A percentile compares a stretch with the other conserved stretches of the same genome.
These are phyloP conservation scores for Catocala sponsa DNA, from an alignment of 2,888 invertebrate species.

Conservation along the genomic window DNA sequence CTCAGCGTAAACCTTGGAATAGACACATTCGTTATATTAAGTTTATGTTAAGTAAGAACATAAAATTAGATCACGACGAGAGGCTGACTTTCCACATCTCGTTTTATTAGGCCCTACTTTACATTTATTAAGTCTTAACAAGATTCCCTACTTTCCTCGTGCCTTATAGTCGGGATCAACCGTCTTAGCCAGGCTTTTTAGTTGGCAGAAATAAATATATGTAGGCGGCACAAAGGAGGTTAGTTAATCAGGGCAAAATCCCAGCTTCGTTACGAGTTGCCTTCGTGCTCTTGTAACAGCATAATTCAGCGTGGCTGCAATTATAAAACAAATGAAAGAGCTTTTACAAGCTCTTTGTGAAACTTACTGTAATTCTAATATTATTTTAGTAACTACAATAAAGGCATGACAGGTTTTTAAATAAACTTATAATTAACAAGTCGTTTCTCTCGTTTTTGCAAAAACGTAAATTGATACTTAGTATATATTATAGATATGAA, in stretches of 20 bases:
- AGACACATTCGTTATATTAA: neutral
- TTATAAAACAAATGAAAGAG: neutral
- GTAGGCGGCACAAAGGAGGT: conserved; percentile 4
- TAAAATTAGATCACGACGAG: conserved; percentile 3
- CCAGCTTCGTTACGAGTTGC: conserved; percentile 1
- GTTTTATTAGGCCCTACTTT: conserved; percentile 2
- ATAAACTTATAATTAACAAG: too few relatives aligned
- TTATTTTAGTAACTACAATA: too few relatives aligned
- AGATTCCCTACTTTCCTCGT: neutral
- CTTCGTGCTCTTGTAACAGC: conserved; percentile 1
- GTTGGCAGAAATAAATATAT: conserved; percentile 4
- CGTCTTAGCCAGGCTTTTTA: neutral
- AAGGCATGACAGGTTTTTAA: too few relatives aligned
- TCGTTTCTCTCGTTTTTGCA: too few relatives aligned
- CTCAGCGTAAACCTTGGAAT: too few relatives aligned
- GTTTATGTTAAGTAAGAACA: neutral
- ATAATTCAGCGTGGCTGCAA: neutral
- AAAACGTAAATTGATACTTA: too few relatives aligned
- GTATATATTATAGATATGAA: too few relatives aligned
- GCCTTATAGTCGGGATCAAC: neutral
- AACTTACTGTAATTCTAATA: neutral
- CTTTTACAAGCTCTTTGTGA: neutral
- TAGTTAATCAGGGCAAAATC: conserved; percentile 1
- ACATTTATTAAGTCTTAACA: conserved; percentile 7
- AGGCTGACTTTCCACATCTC: neutral